phyloP scores from a whole-genome alignment of 92 coral and sea anemone genomes.

The Epizoanthus fatuus region DNA sequence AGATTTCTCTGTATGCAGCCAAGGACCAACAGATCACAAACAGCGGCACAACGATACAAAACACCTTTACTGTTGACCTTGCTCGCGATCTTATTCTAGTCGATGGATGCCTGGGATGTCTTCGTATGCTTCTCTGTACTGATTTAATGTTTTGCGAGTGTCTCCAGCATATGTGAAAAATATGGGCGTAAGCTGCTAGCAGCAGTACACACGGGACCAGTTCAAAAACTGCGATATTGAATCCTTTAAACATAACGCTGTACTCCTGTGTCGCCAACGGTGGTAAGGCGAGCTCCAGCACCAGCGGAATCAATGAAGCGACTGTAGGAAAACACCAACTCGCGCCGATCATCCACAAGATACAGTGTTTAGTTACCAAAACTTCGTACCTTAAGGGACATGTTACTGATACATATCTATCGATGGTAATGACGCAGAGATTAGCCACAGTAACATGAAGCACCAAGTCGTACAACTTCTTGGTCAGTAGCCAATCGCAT shows the following conservation, averaged over 20 bases:
- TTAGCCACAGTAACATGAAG: constrained; percentile 69
- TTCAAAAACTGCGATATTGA: constrained; percentile 55
- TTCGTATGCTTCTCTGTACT: constrained; percentile 33
- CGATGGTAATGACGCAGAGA: constrained; percentile 70
- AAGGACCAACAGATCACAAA: constrained; percentile 71
- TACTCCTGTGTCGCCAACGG: constrained; percentile 8
- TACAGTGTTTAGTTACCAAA: constrained; percentile 45
- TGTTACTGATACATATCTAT: constrained; percentile 68
- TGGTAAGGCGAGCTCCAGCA: constrained; percentile 37
- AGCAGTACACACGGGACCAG: constrained; percentile 49
- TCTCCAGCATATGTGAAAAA: constrained; percentile 62
- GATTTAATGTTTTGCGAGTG: constrained; percentile 65
- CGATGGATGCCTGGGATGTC: constrained; percentile 10
- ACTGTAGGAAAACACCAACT: constrained; percentile 62
- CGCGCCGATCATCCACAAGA: constrained; percentile 47
- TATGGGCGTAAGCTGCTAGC: constrained; percentile 65
- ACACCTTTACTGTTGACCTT: constrained; percentile 60
- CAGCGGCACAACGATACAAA: constrained; percentile 73
- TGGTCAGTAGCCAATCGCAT: constrained; percentile 63
- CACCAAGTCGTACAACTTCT: constrained; percentile 66
- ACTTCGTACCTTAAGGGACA: constrained; percentile 53
- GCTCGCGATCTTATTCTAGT: constrained; percentile 38
- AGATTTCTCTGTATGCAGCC: constrained; percentile 69
- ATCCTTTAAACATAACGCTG: constrained; percentile 33
- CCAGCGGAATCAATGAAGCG: constrained; percentile 23